Evolutionary conservation across 53 echinoderm and acorn worm genomes (phyloP).

Genomic region (Mesocentrotus franciscanus): DNA sequence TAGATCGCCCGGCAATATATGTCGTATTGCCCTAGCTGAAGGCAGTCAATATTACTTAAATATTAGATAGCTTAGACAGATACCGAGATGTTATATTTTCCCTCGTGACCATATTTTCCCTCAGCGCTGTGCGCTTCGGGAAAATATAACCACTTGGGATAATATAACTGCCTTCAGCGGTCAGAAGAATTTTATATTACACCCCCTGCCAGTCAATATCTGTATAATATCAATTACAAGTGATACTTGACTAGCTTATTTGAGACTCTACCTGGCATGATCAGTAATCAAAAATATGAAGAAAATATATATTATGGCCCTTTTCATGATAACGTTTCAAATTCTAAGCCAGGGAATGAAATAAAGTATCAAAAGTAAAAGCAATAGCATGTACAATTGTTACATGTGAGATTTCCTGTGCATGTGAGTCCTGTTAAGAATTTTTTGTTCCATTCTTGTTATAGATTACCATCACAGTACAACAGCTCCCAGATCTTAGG

Average conservation of each 20-base stretch:
- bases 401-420: neutral
- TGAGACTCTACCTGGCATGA: neutral
- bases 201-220: too few relatives aligned
- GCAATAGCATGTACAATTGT: neutral
- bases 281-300: neutral
- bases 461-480: conserved; percentile 37
- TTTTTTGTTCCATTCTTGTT: neutral
- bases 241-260: neutral
- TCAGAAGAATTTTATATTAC: too few relatives aligned
- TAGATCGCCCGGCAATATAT: too few relatives aligned
- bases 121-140: too few relatives aligned
- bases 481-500: conserved; percentile 9
- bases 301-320: neutral
- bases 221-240: neutral
- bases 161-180: too few relatives aligned
- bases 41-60: too few relatives aligned
- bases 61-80: too few relatives aligned
- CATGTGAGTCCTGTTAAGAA: neutral
- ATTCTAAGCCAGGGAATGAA: too few relatives aligned
- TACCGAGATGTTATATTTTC: too few relatives aligned
- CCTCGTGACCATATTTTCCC: too few relatives aligned
- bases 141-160: too few relatives aligned
- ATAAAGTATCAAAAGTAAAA: neutral
- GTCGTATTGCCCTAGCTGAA: too few relatives aligned
- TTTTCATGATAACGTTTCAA: neutral